Base-by-base conservation (phyloP, 2,797 vertebrate genomes). In the Anguilla marmorata region DNA sequence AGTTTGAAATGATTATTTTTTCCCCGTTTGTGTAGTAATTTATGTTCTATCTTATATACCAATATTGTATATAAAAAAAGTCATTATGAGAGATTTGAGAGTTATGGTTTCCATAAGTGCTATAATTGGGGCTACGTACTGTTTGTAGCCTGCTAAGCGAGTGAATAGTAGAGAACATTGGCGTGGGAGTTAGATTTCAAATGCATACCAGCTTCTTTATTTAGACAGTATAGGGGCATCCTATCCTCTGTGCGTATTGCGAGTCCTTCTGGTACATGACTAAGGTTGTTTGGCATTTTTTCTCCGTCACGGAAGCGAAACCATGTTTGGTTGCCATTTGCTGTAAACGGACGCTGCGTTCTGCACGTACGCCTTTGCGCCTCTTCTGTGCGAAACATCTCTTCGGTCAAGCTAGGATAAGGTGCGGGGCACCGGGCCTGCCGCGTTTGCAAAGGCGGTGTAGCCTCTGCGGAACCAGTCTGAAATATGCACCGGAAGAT, bases 1-100 rank as follows among this genome's bases (percentile, higher is more conserved):
- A 96, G 95, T 93, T 94, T 85, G 50, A 85, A 88, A 85, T 87
- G 27, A 60, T 79, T 80, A 85, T 54, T 88, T 89, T 85, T 52
- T 52, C 1, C 87, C 69, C 88, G 88, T 94, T 94, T 95, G 95
- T 96, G 95, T 95, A 95, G 95, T 97, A 95, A 96, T 96, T 97
- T 96, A 96, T 97, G 96, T 97, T 96, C 94, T 95, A 79, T 79
- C 74, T 79, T 79, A 95, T 96, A 96, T 95, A 95, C 94, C 93
- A 90, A 95, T 96, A 96, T 96, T 97, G 96, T 97, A 96, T 94
- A 97, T 96, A 96, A 93, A 96, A 52, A 52, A 95, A 94, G 95
- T 95, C 94, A 93, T 96, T 94, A 96, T 92, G 87, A 87, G 90
- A 89, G 90, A 92, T 91, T 92, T 93, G 90, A 91, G 91, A 92